A percentile compares a stretch with the other conserved stretches of the same genome.
phyloP scores from a whole-genome alignment of 2,113 vertebrate species.

The Elaphurus davidianus region DNA sequence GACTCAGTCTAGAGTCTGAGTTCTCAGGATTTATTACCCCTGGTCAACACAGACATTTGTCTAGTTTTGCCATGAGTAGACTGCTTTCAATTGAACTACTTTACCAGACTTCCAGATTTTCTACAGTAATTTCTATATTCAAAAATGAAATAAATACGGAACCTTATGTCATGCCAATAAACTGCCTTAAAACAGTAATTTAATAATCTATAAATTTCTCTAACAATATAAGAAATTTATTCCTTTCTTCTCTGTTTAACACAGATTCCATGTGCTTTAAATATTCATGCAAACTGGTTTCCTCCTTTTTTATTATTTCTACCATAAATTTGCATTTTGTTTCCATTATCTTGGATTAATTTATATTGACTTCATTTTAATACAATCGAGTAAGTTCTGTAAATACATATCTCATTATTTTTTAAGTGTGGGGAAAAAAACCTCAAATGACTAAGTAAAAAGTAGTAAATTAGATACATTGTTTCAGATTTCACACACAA shows the following conservation, averaged over 20 bases:
- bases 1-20: background rate
- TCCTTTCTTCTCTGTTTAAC: background rate
- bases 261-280: background rate
- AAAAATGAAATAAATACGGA: background rate
- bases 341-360: background rate
- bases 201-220: background rate
- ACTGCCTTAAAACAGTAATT: background rate
- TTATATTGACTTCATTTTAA: background rate
- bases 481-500: background rate
- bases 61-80: background rate
- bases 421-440: background rate
- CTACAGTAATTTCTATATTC: background rate
- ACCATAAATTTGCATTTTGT: background rate
- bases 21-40: background rate
- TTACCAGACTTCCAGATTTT: background rate
- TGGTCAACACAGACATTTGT: background rate
- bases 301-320: background rate
- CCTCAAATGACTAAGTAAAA: conserved; percentile 10
- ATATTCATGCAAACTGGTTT: background rate
- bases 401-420: background rate
- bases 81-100: background rate
- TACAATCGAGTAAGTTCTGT: background rate
- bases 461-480: background rate
- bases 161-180: background rate
- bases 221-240: background rate